Conservation (phyloP, 1,140 invertebrate species). For the honey bee (Apis mellifera) region DNA sequence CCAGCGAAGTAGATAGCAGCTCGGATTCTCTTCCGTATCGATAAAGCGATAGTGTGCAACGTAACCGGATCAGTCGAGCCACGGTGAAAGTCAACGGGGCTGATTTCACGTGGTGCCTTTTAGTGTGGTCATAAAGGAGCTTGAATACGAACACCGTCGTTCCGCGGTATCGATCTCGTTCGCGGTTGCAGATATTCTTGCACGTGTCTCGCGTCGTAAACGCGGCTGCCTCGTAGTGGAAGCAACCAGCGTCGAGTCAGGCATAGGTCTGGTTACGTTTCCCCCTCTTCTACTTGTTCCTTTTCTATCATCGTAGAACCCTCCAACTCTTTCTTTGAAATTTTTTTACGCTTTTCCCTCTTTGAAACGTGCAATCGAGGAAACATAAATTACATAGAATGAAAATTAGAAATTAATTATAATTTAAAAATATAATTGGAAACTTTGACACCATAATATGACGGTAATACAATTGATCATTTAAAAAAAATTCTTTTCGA, state of each 20-base stretch:
- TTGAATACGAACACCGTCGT: conserved; percentile 51
- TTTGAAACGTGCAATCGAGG: background rate
- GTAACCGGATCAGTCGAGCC: conserved; percentile 46
- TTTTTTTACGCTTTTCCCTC: background rate
- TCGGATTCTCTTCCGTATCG: conserved; percentile 16
- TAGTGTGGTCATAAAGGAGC: conserved; percentile 54
- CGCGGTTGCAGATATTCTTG: conserved; percentile 54
- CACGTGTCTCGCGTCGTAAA: conserved; percentile 62
- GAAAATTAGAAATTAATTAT: background rate
- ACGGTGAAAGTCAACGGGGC: conserved; percentile 32
- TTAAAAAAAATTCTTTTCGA: too few relatives aligned
- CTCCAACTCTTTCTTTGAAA: background rate
- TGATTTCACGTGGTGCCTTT: conserved; percentile 48
- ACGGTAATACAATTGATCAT: too few relatives aligned
- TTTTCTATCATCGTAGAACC: background rate
- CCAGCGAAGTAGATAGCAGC: background rate
- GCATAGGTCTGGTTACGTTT: background rate
- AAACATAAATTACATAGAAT: background rate
- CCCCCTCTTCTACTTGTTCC: background rate
- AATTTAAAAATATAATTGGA: too few relatives aligned
- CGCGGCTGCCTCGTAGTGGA: conserved; percentile 14
- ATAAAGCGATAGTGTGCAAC: conserved; percentile 31
- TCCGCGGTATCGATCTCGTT: conserved; percentile 56
- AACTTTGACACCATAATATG: too few relatives aligned
- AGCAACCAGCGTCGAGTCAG: conserved; percentile 31